Evolutionary conservation across 1,140 invertebrate species (phyloP).

Genomic region (Lepeophtheirus salmonis): DNA sequence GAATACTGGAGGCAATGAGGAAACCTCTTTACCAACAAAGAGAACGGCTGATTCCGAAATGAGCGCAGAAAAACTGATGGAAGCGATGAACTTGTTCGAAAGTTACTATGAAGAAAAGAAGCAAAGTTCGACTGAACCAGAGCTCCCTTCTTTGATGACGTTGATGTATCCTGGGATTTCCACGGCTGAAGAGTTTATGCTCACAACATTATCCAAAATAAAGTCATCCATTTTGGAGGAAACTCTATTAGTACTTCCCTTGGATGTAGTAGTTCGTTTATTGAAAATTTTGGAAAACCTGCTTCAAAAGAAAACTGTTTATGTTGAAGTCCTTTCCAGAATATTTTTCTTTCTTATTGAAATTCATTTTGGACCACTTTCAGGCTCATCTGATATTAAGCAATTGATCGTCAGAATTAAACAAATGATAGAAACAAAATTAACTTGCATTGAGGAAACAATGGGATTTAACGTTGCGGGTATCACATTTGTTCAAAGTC

Average conservation of each 20-base stretch:
- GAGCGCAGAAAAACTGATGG: conserved; percentile 40
- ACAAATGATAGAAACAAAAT: conserved; percentile 35
- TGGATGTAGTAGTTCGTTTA: conserved; percentile 55
- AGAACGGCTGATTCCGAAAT: conserved; percentile 80
- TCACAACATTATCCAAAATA: neutral
- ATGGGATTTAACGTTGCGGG: conserved; percentile 72
- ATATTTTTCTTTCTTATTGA: conserved; percentile 57
- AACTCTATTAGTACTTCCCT: conserved; percentile 61
- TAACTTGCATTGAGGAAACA: conserved; percentile 49
- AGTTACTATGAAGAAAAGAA: conserved; percentile 16
- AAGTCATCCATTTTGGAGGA: conserved; percentile 67
- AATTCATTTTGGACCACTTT: conserved; percentile 64
- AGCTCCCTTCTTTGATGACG: conserved; percentile 12
- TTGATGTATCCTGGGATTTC: neutral
- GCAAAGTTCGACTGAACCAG: neutral
- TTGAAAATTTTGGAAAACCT: conserved; percentile 47
- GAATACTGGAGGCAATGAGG: neutral
- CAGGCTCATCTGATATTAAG: conserved; percentile 43
- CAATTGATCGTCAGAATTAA: conserved; percentile 46
- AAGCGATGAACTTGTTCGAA: conserved; percentile 1
- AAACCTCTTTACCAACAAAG: conserved; percentile 37
- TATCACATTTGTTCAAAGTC: conserved; percentile 48
- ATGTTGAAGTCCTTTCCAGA: conserved; percentile 52
- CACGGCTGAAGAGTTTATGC: neutral
- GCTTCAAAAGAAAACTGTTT: conserved; percentile 36